A percentile compares a stretch with the other conserved stretches of the same genome.
These are phyloP conservation scores for Ormyrus pomaceus DNA, from an alignment of 2,888 invertebrate species.

Conservation along the genomic window DNA sequence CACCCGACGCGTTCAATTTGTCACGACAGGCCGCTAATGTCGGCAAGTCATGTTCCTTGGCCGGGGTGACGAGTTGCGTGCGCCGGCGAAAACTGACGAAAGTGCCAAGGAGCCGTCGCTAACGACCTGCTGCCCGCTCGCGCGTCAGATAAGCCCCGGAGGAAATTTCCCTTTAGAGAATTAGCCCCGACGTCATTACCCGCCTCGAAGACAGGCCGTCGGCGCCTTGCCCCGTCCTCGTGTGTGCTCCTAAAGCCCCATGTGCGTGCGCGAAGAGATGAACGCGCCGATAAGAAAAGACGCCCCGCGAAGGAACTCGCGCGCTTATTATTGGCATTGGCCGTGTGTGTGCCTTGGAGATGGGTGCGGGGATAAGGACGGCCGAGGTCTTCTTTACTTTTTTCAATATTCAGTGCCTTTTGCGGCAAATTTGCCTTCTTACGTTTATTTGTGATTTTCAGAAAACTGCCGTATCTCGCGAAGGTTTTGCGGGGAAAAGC, in stretches of 20 bases:
- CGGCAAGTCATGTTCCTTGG: conserved; percentile 49
- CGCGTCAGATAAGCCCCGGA: conserved; percentile 62
- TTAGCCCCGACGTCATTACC: conserved; percentile 57
- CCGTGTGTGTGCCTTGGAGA: conserved; percentile 23
- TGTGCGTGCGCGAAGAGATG: conserved; percentile 58
- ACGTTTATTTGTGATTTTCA: too few relatives aligned
- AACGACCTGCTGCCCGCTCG: conserved; percentile 67
- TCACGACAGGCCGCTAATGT: conserved; percentile 14
- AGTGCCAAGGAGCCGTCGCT: conserved; percentile 58
- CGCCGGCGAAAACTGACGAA: conserved; percentile 45
- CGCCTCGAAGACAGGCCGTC: too few relatives aligned
- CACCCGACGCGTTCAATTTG: conserved; percentile 1
- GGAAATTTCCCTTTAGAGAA: conserved; percentile 73
- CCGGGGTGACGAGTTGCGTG: not conserved
- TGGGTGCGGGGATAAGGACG: conserved; percentile 22
- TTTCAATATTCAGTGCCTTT: not conserved
- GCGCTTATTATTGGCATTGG: conserved; percentile 21
- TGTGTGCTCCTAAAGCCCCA: conserved; percentile 35
- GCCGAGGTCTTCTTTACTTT: conserved; percentile 16
- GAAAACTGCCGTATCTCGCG: too few relatives aligned
- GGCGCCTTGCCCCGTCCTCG: conserved; percentile 65
- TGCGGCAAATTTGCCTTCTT: too few relatives aligned
- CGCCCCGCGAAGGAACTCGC: conserved; percentile 28
- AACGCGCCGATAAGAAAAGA: conserved; percentile 55
- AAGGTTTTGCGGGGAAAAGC: too few relatives aligned